phyloP scores from a whole-genome alignment of 2,797 vertebrate species.

The Acanthurus leucopareius region DNA sequence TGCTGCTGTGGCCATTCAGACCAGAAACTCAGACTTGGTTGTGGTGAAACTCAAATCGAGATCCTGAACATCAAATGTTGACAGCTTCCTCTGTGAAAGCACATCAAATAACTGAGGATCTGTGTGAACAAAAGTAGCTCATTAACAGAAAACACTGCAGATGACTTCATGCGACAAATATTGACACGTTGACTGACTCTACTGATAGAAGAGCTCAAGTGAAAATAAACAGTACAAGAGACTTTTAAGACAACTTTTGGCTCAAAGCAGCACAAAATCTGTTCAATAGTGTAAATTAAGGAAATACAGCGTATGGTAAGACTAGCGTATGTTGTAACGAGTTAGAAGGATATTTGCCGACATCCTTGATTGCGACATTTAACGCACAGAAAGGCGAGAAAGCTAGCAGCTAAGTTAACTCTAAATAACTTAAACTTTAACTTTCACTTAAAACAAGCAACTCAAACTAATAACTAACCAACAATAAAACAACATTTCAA shows the following conservation, averaged over 20 bases:
- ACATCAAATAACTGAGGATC: neutral
- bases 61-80: constrained; percentile 7
- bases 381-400: constrained; percentile 4
- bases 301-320: neutral
- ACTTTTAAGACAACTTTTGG: neutral
- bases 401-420: constrained; percentile 35
- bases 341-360: neutral
- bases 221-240: neutral
- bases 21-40: constrained; percentile 39
- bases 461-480: neutral
- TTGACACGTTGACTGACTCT: constrained; percentile 55
- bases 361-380: constrained; percentile 21
- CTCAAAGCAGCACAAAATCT: neutral
- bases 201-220: neutral
- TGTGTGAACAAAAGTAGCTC: constrained; percentile 1
- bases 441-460: constrained; percentile 20
- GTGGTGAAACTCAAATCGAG: constrained; percentile 28
- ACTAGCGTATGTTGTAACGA: neutral
- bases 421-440: constrained; percentile 22
- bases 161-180: constrained; percentile 53
- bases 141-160: constrained; percentile 3
- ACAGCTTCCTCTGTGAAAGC: neutral
- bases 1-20: constrained; percentile 86
- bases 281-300: accelerated
- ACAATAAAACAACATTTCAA: constrained; percentile 6